Evolutionary conservation across 2,888 invertebrate species (phyloP).

Genomic region (Archaeoteleia sp.): DNA sequence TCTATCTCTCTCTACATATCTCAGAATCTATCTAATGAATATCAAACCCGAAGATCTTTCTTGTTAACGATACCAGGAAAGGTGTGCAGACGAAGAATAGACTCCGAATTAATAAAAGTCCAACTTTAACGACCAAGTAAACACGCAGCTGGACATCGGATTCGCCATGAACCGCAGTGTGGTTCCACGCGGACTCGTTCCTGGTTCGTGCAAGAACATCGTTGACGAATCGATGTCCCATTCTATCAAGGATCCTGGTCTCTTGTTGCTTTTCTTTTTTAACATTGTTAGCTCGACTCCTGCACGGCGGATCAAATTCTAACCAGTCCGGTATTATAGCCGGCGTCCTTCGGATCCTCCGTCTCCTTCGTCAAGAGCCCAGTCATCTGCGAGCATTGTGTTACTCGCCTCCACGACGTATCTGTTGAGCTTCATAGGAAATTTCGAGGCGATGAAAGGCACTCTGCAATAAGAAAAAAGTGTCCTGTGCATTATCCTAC

Average conservation of each 20-base stretch:
- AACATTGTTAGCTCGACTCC: slow-evolving; percentile 70
- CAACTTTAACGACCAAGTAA: slow-evolving; percentile 47
- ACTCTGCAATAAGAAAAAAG: slow-evolving; percentile 47
- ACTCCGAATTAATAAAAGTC: slow-evolving; percentile 44
- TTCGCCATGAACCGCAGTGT: slow-evolving; percentile 43
- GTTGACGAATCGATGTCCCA: slow-evolving; percentile 53
- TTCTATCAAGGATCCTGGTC: slow-evolving; percentile 51
- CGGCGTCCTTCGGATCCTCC: slow-evolving; percentile 69
- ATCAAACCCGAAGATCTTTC: not conserved
- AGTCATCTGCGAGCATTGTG: slow-evolving; percentile 69
- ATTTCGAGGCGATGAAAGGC: slow-evolving; percentile 52
- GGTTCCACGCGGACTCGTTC: slow-evolving; percentile 36
- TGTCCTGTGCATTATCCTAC: slow-evolving; percentile 47
- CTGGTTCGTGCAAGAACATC: slow-evolving; percentile 47
- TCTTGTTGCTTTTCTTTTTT: slow-evolving; percentile 61
- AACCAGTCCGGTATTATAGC: slow-evolving; percentile 73
- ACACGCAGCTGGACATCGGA: slow-evolving; percentile 47
- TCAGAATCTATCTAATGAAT: not conserved
- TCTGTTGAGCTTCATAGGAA: slow-evolving; percentile 53
- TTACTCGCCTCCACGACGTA: slow-evolving; percentile 56
- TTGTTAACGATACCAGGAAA: slow-evolving; percentile 13
- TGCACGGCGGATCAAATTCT: slow-evolving; percentile 72
- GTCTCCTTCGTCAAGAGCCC: slow-evolving; percentile 61
- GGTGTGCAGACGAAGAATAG: too few relatives aligned
- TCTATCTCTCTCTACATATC: not conserved